These are phyloP conservation scores for Luidia sarsii DNA, from an alignment of 53 echinoderm and acorn worm genomes.

Conservation along the genomic window DNA sequence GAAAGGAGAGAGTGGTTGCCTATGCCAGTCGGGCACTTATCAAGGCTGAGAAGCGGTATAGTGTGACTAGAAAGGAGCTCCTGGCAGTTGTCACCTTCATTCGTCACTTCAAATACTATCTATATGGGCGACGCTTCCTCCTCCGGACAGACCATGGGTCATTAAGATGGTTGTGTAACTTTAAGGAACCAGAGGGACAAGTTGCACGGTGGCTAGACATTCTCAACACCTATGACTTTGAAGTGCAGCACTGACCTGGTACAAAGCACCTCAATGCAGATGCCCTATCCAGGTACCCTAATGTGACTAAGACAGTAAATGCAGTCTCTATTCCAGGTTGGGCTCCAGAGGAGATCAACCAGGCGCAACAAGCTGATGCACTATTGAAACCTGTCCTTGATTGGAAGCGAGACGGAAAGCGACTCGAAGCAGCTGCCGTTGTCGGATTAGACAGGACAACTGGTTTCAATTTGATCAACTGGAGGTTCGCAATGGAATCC, in stretches of 20 bases:
- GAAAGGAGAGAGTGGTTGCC: slow-evolving; percentile 56
- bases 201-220: neutral
- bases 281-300: no score
- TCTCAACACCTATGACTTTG: neutral
- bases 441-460: no score
- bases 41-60: slow-evolving; percentile 35
- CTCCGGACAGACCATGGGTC: slow-evolving; percentile 7
- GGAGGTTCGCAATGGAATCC: neutral
- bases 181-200: slow-evolving; percentile 9
- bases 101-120: neutral
- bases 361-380: no score
- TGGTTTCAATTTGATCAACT: slow-evolving; percentile 61
- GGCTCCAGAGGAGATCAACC: no score
- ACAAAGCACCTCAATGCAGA: no score
- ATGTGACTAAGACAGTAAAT: no score
- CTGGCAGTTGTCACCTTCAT: neutral
- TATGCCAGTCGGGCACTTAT: slow-evolving; percentile 55
- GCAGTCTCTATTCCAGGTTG: no score
- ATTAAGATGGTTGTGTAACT: neutral
- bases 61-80: no score
- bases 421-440: no score
- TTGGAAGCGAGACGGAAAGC: no score
- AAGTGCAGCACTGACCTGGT: neutral
- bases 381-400: no score
- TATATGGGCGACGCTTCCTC: neutral